phyloP scores from a whole-genome alignment of 2,113 vertebrate genomes.

The Saiga tatarica region DNA sequence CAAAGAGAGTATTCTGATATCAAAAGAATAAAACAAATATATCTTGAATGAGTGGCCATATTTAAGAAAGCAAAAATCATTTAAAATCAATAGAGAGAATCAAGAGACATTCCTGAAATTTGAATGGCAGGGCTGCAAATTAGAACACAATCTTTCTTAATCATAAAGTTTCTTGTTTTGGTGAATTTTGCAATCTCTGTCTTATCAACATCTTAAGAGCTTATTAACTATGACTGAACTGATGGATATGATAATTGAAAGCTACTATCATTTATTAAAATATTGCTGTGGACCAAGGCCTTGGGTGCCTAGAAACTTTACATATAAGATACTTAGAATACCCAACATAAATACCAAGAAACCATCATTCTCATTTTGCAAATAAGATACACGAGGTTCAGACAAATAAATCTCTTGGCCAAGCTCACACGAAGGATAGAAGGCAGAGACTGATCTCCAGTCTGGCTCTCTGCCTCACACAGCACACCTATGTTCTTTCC shows the following conservation, averaged over 20 bases:
- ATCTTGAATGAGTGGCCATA: not conserved
- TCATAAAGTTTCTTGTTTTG: not conserved
- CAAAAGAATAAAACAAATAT: not conserved
- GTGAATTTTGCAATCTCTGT: not conserved
- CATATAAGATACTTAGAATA: not conserved
- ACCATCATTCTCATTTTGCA: not conserved
- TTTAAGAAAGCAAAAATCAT: not conserved
- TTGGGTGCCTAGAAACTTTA: not conserved
- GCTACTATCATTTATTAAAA: not conserved
- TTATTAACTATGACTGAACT: not conserved
- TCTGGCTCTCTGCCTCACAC: not conserved
- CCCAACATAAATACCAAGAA: not conserved
- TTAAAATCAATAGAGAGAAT: not conserved
- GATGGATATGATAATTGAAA: not conserved
- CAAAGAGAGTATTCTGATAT: not conserved
- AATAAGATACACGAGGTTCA: not conserved
- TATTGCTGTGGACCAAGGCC: not conserved
- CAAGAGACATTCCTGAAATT: not conserved
- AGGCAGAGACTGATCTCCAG: not conserved
- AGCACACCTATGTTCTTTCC: not conserved
- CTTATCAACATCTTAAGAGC: not conserved
- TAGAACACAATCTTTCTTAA: not conserved
- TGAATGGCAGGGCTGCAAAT: not conserved
- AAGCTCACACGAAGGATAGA: not conserved
- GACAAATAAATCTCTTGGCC: not conserved